Conservation (phyloP, 1,140 invertebrate genomes). For the Drosophila murphyi region DNA sequence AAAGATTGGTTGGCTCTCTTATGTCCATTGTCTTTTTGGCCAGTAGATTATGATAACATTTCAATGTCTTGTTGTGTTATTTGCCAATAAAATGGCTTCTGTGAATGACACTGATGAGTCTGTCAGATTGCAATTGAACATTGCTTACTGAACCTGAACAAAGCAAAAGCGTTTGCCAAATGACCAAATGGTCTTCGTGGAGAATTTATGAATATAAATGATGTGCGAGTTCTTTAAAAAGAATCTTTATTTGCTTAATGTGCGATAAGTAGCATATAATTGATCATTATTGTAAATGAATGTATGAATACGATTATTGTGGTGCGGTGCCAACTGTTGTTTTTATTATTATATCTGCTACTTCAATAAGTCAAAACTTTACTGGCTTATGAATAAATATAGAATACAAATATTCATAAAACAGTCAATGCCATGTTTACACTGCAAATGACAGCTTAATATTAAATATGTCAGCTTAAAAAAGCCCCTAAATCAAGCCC, state of each 20-base stretch:
- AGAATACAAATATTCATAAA: no score
- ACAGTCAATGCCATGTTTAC: no score
- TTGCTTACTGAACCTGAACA: background rate
- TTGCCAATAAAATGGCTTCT: slow-evolving; percentile 36
- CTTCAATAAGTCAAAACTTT: no score
- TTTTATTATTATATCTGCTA: no score
- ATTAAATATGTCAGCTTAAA: no score
- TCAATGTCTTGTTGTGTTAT: slow-evolving; percentile 29
- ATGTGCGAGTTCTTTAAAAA: slow-evolving; percentile 18
- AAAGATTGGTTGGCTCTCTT: slow-evolving; percentile 12
- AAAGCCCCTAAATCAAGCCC: no score
- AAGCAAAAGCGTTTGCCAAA: slow-evolving; percentile 18
- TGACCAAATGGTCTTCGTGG: background rate
- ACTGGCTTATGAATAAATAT: no score
- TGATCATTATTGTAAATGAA: slow-evolving; percentile 3
- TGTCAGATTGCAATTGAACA: slow-evolving; percentile 31
- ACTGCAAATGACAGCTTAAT: no score
- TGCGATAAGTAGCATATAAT: slow-evolving; percentile 10
- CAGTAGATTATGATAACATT: slow-evolving; percentile 41
- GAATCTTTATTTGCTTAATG: background rate
- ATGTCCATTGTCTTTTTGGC: slow-evolving; percentile 30
- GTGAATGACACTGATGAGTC: slow-evolving; percentile 32
- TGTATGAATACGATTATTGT: background rate
- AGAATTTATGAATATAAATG: slow-evolving; percentile 35
- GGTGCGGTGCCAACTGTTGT: no score